Percentiles rank a stretch among this genome's conserved stretches.
Evolutionary conservation across 2,888 invertebrate genomes (phyloP).

Genomic region (Apomyelois bistriatella): DNA sequence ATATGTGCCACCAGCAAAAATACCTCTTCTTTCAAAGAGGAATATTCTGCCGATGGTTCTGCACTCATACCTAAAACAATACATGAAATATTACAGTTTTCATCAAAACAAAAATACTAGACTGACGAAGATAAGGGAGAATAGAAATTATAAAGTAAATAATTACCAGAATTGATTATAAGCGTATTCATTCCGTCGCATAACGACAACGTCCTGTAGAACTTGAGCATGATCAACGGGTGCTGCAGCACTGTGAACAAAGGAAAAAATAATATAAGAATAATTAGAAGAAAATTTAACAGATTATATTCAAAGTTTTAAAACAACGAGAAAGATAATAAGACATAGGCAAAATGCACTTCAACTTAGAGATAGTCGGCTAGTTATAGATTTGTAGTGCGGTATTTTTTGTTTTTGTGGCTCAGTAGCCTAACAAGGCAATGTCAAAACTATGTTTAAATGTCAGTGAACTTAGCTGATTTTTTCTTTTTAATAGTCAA

Average conservation of each 20-base stretch:
- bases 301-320: too few species aligned
- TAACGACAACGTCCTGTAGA: constrained; percentile 89
- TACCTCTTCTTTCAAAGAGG: constrained; percentile 92
- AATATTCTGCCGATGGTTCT: constrained; percentile 78
- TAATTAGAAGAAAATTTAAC: background rate
- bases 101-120: background rate
- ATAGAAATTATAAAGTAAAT: background rate
- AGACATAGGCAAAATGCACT: too few species aligned
- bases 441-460: too few species aligned
- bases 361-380: too few species aligned
- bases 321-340: too few species aligned
- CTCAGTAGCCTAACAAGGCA: too few species aligned
- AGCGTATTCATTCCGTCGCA: constrained; percentile 74
- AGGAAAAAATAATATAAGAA: constrained; percentile 2
- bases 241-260: constrained; percentile 83
- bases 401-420: too few species aligned
- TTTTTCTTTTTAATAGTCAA: too few species aligned
- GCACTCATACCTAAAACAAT: constrained; percentile 29
- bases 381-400: too few species aligned
- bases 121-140: background rate
- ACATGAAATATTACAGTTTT: too few species aligned
- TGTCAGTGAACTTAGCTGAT: too few species aligned
- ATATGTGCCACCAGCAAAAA: constrained; percentile 90
- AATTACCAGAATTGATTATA: constrained; percentile 56
- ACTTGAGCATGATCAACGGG: constrained; percentile 89